Evolutionary conservation across 1,140 invertebrate genomes (phyloP), one percentile per base, ranked within the genome.

Genomic region (Achroia grisella): DNA sequence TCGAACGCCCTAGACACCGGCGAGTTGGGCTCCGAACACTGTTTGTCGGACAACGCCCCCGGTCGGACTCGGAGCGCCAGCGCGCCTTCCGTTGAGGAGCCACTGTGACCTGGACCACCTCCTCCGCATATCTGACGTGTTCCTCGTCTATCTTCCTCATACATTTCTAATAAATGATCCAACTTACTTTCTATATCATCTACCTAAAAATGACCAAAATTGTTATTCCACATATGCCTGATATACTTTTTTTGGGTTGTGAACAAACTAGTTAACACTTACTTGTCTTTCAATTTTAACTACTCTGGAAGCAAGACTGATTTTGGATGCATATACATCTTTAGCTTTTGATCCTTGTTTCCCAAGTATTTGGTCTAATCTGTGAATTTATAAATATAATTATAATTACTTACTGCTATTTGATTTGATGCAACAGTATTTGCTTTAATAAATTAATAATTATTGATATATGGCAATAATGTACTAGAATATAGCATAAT

Each of bases 211-310:
- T 52, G 2, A 10, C 9, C 30, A 31, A 31, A n/a, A 31, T 9
- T 3, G 9, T 31, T 31, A 10, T 31, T 31, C 2, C 30, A 10
- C 2, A 31, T 31, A 31, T 2, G 9, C 2, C 30, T 3, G 30
- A 31, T 15, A 3, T 23, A 3, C 17, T 3, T 23, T 3, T 23
- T 3, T 3, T 6, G 6, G 6, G 2, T 23, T 23, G 2, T 6
- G 2, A 23, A 3, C 6, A 23, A 23, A 6, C 6, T 3, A 23
- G 6, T 6, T 23, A 3, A 1, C 10, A 37, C 83, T 88, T 88
- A 97, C 96, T 90, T 96, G 94, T 90, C 96, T 90, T 89, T 98
- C 97, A 63, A 97, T 94, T 89, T 97, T 97, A 40, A 98, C 95
- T 63, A 98, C 93, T 81, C 97, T 90, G 55, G 94, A 95, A 55